Evolutionary conservation across 1,140 invertebrate species (phyloP).

Genomic region (Mesaphorura yosii): DNA sequence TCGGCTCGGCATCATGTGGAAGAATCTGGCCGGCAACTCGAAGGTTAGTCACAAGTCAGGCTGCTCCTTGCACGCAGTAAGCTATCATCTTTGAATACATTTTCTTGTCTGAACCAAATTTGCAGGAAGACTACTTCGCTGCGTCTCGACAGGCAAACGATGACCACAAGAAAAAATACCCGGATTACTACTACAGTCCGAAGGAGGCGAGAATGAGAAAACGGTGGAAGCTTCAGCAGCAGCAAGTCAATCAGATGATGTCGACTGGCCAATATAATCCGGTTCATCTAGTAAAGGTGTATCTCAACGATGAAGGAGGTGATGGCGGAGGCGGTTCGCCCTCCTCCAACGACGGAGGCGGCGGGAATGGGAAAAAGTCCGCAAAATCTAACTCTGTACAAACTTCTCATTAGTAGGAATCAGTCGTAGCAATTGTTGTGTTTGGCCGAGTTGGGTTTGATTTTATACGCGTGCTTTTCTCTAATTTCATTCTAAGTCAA

Average conservation of each 20-base stretch:
- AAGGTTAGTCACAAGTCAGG: conserved; percentile 35
- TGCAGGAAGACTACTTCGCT: conserved; percentile 46
- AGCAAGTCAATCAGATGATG: conserved; percentile 27
- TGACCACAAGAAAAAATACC: conserved; percentile 53
- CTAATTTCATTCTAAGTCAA: too few relatives aligned
- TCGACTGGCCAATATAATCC: conserved; percentile 27
- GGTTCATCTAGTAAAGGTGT: conserved; percentile 28
- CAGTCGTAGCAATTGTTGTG: too few relatives aligned
- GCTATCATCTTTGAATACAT: not conserved
- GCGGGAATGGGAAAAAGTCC: not conserved
- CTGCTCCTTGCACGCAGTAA: not conserved
- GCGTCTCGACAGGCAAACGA: conserved; percentile 46
- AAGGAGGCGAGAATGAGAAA: conserved; percentile 38
- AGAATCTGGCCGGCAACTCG: conserved; percentile 30
- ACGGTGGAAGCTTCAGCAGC: conserved; percentile 32
- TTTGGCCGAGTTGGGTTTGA: too few relatives aligned
- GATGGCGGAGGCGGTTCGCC: not conserved
- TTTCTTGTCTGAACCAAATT: not conserved
- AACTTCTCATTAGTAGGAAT: too few relatives aligned
- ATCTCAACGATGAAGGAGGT: conserved; percentile 20
- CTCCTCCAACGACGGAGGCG: not conserved
- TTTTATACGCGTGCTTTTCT: too few relatives aligned
- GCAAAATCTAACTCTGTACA: too few relatives aligned
- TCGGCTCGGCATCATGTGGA: conserved; percentile 42
- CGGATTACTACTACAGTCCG: conserved; percentile 41